Base-by-base conservation (phyloP, 2,888 invertebrate species). In the Mactromeris polynyma region DNA sequence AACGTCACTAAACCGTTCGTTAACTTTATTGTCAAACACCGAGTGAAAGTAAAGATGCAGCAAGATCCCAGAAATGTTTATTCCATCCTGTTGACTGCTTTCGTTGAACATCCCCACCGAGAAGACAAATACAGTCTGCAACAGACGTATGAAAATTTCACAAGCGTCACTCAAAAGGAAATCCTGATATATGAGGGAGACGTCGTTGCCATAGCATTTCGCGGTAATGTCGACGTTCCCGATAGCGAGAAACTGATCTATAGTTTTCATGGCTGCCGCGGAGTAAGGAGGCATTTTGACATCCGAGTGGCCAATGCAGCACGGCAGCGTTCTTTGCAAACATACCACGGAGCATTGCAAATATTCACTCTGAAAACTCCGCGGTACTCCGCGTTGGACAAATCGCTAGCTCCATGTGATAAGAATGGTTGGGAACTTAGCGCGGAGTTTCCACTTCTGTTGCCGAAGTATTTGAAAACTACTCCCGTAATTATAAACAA, bases 191-290 rank as follows among this genome's bases (percentile, higher is more conserved):
- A 80, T 54, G 91, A 89, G 58, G 91, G 90, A 7, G 91, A 90
- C 19, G 64, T 88, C 0, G 79, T 91, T 36, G 91, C 88, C 0
- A 80, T 88, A 40, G 79, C 81, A 11, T 91, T 91, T 82, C 83
- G 88, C 26, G 90, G 91, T 0, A 91, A 91, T 81, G 87, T 91
- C 38, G 87, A 87, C 17, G 79, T 89, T 7, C 80, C 86, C 14
- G 88, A 88, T 17, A 85, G 81, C 33, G 33, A 54, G 26, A 80
- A 90, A 26, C 40, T 79, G 19, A 81, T 90, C 21, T 90, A 83
- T 33, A 88, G 90, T 85, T 90, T 89, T 79, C 87, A 90, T 89
- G 87, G 90, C 19, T 91, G 80, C 85, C 79, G 86, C 2, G 91
- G 91, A 11, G 85, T 91, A 6, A 77, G 83, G 19, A 46, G 80